Evolutionary conservation across 2,113 vertebrate genomes (phyloP), one percentile per base, ranked within the genome.

Genomic region (Hepsetus odoe): DNA sequence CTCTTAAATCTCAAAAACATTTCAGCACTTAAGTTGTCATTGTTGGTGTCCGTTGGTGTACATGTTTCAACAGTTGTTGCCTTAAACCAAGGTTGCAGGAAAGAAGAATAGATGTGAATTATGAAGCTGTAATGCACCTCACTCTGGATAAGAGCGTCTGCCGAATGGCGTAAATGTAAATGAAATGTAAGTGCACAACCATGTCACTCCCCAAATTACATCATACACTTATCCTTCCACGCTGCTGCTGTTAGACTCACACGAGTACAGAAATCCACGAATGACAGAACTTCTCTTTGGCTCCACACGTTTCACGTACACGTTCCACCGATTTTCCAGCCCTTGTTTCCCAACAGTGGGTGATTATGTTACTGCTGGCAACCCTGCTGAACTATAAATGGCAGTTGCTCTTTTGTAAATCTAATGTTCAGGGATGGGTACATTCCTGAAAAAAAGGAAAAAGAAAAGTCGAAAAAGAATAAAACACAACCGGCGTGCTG

Each of bases 341-440:
- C 51, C 5, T 0, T 8, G 32, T 75, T 53, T 74, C 5, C 35
- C 10, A 22, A n/a, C 22, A 14, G 14, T 59, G 51, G 2, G 58
- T 65, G 69, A 3, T 68, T 77, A 67, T 56, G 32, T 10, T 9
- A 46, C 18, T 46, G 64, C 66, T 53, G 33, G 44, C 46, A 76
- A 22, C 16, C 33, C 51, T 44, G 38, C 2, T 33, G n/a, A 56
- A 67, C 22, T 46, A 26, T 69, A 44, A 53, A 44, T 16, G 24
- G 22, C 24, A 55, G 46, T 22, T 42, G 16, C 74, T 58, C 16
- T 76, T 76, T 76, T 74, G 51, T 38, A 2, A 35, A 67, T 28
- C 10, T 38, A 76, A 76, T 77, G 26, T 42, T 68, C 26, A 68
- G 14, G 51, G 35, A 77, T 42, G 35, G 42, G 7, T 24, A 46